phyloP scores from a whole-genome alignment of 2,113 vertebrate genomes.

The Gnathonemus echidnorhynchus region DNA sequence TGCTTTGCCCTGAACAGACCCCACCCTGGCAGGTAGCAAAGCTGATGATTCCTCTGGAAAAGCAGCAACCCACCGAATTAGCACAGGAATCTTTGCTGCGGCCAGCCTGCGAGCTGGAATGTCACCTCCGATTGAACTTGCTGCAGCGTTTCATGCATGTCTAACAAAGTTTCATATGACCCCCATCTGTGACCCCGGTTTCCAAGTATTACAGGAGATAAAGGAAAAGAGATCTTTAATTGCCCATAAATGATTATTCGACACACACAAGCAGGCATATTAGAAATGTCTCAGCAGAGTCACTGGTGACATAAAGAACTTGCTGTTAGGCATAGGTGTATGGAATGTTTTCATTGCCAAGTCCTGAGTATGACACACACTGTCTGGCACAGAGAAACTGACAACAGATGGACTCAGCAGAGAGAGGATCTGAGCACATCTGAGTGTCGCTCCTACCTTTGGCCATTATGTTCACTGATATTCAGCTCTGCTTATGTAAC shows the following conservation, averaged over 20 bases:
- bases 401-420: not conserved
- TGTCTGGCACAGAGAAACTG: not conserved
- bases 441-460: not conserved
- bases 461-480: not conserved
- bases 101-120: not conserved
- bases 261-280: not conserved
- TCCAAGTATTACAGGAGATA: not conserved
- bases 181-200: not conserved
- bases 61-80: not conserved
- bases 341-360: not conserved
- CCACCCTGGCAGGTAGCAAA: not conserved
- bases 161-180: not conserved
- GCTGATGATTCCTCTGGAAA: not conserved
- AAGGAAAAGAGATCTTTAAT: not conserved
- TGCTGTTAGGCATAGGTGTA: not conserved
- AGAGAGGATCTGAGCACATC: constrained; percentile 8
- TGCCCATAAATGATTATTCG: not conserved
- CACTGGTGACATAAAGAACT: not conserved
- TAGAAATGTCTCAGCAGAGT: not conserved
- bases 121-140: not conserved
- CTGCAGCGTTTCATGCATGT: not conserved
- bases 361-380: not conserved
- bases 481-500: constrained; percentile 12
- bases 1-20: not conserved
- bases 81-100: not conserved